Evolutionary conservation across 2,888 invertebrate genomes (phyloP), one percentile per base, ranked within the genome.

Genomic region (Latheticus oryzae): DNA sequence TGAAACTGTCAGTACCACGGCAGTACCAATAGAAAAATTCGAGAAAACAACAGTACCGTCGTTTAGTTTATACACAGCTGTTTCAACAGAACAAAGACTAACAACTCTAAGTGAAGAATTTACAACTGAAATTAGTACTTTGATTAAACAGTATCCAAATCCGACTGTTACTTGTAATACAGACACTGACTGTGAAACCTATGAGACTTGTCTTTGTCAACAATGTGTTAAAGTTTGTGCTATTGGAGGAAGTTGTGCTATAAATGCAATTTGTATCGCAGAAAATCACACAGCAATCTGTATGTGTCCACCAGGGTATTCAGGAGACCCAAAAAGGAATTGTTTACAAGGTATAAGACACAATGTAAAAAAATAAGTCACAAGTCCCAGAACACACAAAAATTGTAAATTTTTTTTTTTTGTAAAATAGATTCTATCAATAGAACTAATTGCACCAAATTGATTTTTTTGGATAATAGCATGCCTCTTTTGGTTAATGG

Each of bases 201-300:
- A 82, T 70, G 85, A 87, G 77, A 82, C 83, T 70, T 90, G 90
- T 78, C 78, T 83, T 68, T 80, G 80, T 70, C 84, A 84, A 79
- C 79, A 81, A 76, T 88, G 88, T 78, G 80, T 84, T 78, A 84
- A 85, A 76, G 84, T 86, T 68, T 88, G 88, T 78, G 80, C 79
- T 73, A 72, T 76, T 56, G 80, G 76, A 60, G 74, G 74, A 45
- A 64, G 77, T 42, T 88, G 88, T 80, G 83, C 82, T 75, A 78
- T 81, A 72, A 84, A 84, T 74, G 82, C 84, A 74, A 78, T 82
- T 73, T 87, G 87, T 82, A 81, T 79, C 75, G 84, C 85, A 73
- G 76, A 81, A 76, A 81, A 86, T 77, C 87, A 87, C 77, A 81
- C 80, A 64, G 84, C 85, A 70, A 79, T 82, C 72, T 87, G 88